Evolutionary conservation across 2,888 invertebrate genomes (phyloP).

Genomic region (Xanthorhoe designata): DNA sequence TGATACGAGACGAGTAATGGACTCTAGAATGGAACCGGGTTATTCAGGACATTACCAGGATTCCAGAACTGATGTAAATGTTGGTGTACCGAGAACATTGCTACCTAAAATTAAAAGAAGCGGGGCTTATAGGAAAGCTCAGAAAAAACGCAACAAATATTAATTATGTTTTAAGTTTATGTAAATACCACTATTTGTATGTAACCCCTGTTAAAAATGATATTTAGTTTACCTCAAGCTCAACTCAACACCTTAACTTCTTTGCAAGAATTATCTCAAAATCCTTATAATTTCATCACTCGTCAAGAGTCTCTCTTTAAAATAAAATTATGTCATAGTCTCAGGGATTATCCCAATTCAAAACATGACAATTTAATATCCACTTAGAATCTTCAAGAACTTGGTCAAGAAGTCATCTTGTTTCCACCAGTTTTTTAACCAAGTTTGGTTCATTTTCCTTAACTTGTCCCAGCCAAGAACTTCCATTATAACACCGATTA

Average conservation of each 20-base stretch:
- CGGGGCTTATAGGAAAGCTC: neutral
- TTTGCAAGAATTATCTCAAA: no score
- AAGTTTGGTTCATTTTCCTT: neutral
- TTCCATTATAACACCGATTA: neutral
- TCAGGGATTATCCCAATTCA: no score
- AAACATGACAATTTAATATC: no score
- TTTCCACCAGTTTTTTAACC: neutral
- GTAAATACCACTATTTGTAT: neutral
- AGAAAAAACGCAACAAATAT: neutral
- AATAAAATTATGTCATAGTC: no score
- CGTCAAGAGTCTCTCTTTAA: no score
- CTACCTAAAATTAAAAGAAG: neutral
- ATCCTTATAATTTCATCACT: no score
- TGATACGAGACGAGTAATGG: neutral
- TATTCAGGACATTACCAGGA: neutral
- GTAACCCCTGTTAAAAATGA: neutral
- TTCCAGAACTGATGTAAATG: neutral
- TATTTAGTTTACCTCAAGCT: neutral
- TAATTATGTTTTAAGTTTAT: neutral
- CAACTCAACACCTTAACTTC: no score
- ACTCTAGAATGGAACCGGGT: neutral
- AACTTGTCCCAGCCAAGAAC: neutral
- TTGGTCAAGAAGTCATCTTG: neutral
- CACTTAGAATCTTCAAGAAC: no score
- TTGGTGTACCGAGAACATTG: neutral